These are phyloP conservation scores for Tenthredo mesomela DNA, from an alignment of 2,888 invertebrate species.

Conservation along the genomic window DNA sequence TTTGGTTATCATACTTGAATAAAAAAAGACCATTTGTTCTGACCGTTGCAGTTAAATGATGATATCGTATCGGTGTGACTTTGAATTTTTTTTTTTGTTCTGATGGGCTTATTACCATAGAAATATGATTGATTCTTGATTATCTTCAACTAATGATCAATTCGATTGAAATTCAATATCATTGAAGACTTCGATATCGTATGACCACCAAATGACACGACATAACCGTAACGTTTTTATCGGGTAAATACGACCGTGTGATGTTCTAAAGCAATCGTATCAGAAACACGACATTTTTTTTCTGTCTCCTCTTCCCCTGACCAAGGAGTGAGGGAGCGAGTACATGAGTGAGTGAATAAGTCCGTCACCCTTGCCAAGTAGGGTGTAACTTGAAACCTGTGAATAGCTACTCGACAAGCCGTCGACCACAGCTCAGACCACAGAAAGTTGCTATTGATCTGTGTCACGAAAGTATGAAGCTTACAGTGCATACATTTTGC, in stretches of 20 bases:
- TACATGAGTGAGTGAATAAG: not conserved
- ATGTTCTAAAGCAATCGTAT: conserved; percentile 11
- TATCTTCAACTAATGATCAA: not conserved
- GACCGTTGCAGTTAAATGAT: not conserved
- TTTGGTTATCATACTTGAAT: not conserved
- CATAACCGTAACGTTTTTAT: not conserved
- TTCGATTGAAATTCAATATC: not conserved
- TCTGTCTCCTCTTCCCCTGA: not conserved
- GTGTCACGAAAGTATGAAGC: conserved; percentile 37
- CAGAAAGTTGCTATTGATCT: conserved; percentile 51
- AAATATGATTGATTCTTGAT: not conserved
- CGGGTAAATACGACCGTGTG: not conserved
- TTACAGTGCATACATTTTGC: conserved; percentile 12
- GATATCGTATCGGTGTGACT: not conserved
- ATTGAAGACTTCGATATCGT: not conserved
- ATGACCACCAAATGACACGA: not conserved
- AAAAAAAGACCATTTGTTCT: not conserved
- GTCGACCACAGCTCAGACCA: conserved; percentile 48
- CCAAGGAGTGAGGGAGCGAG: conserved; percentile 17
- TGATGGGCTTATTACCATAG: not conserved
- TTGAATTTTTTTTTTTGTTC: not conserved
- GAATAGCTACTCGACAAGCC: conserved; percentile 48
- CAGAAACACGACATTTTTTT: not conserved
- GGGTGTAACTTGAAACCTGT: conserved; percentile 51
- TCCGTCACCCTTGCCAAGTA: conserved; percentile 43